Base-by-base conservation (phyloP, 2,888 invertebrate genomes). In the Dicranocentrus wangi region DNA sequence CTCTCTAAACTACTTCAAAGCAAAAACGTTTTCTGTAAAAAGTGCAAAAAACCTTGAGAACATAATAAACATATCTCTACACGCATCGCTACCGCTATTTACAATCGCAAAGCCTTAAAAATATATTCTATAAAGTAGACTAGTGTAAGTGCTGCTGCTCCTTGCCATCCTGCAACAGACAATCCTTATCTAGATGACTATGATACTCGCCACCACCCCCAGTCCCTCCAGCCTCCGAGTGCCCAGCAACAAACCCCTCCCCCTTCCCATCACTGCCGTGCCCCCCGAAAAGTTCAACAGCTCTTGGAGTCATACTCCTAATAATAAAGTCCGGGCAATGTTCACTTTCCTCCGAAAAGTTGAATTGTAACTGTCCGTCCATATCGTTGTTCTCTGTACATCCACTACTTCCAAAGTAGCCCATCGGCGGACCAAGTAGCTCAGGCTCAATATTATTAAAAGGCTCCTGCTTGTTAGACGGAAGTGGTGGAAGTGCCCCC, bases 231-330 rank as follows among this genome's bases (percentile, higher is more conserved):
- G 32, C 32, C 10, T 32, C 32, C 32, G 32, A 32, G 10, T n/a
- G n/a, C n/a, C n/a, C 32, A 7, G 32, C 25, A 32, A 19, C 25
- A 25, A 8, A 25, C 13, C 51, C 27, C 25, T 65, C 65, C 8
- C 28, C 66, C 19, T 27, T 13, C 47, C 15, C 47, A 47, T 47
- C n/a, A 10, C 15, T n/a, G n/a, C 47, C 8, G 28, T 8, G 28
- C 27, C 47, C 47, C 28, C 15, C 43, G n/a, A 65, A 65, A 65
- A 75, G 53, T 19, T 75, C 65, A 53, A 53, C 42, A 28, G 65
- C 73, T 65, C 65, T 51, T 28, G 73, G 65, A 27, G 73, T 75
- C 65, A 75, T 55, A 51, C 53, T 65, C 61, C n/a, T n/a, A n/a
- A n/a, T n/a, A n/a, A n/a, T 72, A 47, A 72, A 63, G 63, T 72